Conservation (phyloP, 2,888 invertebrate species). For the Phyllotreta striolata region DNA sequence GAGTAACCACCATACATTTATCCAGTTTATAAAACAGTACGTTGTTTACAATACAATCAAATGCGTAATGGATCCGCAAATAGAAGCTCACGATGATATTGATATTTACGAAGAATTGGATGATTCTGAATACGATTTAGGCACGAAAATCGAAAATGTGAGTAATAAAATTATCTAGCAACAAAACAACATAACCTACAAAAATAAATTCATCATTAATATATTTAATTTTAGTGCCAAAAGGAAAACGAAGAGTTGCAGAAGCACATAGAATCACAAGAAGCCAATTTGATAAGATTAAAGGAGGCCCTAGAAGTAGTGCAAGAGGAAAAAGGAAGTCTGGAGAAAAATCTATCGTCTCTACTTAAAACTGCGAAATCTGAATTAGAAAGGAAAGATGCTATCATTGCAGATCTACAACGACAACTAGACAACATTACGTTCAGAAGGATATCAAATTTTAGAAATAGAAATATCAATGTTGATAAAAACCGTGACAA, state of each 20-base stretch:
- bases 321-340: constrained; percentile 53
- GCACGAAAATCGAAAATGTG: constrained; percentile 46
- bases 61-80: too few relatives aligned
- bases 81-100: background rate
- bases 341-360: constrained; percentile 61
- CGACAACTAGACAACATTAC: constrained; percentile 55
- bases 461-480: constrained; percentile 3
- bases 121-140: constrained; percentile 24
- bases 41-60: too few relatives aligned
- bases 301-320: constrained; percentile 48
- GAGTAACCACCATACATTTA: too few relatives aligned
- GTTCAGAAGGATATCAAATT: constrained; percentile 47
- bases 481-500: background rate
- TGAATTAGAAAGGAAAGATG: constrained; percentile 63
- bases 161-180: constrained; percentile 2
- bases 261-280: constrained; percentile 27
- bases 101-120: constrained; percentile 27
- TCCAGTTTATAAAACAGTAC: too few relatives aligned
- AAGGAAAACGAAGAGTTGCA: constrained; percentile 43
- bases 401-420: constrained; percentile 60
- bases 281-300: constrained; percentile 35
- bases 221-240: constrained; percentile 51
- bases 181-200: background rate
- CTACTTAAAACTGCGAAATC: constrained; percentile 62
- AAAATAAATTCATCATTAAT: constrained; percentile 18